phyloP scores from a whole-genome alignment of 2,888 invertebrate species.

The Antitype chi region DNA sequence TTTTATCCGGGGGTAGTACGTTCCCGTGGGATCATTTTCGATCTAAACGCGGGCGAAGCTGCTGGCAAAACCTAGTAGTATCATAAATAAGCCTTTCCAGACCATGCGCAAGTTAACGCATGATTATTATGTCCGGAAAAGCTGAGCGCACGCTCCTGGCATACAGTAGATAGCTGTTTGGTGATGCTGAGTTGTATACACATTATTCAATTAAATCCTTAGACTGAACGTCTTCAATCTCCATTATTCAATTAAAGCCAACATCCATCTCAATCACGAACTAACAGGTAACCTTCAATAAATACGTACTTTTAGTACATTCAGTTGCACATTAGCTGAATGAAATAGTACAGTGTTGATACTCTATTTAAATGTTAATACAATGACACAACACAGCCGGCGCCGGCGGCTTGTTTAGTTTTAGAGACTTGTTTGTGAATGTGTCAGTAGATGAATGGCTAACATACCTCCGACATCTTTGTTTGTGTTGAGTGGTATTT shows the following conservation, averaged over 20 bases:
- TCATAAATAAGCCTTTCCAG: too few species aligned
- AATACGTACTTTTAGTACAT: slow-evolving; percentile 12
- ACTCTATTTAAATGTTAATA: slow-evolving; percentile 32
- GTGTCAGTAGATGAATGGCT: neutral
- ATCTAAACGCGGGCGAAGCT: too few species aligned
- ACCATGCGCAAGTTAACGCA: too few species aligned
- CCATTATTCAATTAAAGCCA: slow-evolving; percentile 12
- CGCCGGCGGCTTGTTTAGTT: slow-evolving; percentile 13
- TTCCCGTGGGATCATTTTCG: too few species aligned
- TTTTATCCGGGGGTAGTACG: too few species aligned
- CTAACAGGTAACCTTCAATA: neutral
- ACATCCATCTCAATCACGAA: neutral
- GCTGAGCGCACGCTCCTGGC: too few species aligned
- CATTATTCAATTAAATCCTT: neutral
- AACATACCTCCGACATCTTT: neutral
- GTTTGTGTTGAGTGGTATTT: neutral
- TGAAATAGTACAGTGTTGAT: neutral
- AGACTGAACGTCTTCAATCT: neutral
- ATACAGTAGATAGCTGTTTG: too few species aligned
- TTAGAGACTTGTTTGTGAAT: slow-evolving; percentile 1
- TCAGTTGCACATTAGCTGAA: neutral
- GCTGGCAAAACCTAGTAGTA: too few species aligned
- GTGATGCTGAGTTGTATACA: neutral
- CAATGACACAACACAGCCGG: neutral
- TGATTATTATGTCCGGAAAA: too few species aligned